Percentiles rank a stretch among this genome's conserved stretches.
These are phyloP conservation scores for Cherax destructor DNA, from an alignment of 1,140 invertebrate genomes.

Conservation along the genomic window DNA sequence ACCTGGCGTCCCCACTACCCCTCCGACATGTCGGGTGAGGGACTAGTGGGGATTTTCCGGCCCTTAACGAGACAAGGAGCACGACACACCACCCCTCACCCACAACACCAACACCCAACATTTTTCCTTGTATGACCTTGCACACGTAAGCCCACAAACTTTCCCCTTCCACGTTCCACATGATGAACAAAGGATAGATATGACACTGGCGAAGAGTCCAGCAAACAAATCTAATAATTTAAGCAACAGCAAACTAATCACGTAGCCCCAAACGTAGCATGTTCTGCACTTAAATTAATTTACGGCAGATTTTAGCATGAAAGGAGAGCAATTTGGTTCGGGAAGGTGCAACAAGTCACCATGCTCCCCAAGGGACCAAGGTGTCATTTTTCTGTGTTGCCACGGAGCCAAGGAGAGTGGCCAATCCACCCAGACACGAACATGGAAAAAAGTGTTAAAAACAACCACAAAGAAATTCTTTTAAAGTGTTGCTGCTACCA, in stretches of 20 bases:
- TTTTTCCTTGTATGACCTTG: not conserved
- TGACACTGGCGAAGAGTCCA: not conserved
- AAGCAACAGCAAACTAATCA: too few species aligned
- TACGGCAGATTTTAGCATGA: not conserved
- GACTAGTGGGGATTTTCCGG: conserved; percentile 54
- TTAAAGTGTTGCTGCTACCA: too few species aligned
- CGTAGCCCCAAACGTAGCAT: not conserved
- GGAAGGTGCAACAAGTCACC: not conserved
- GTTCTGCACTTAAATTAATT: not conserved
- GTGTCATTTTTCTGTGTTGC: not conserved
- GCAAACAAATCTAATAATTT: not conserved
- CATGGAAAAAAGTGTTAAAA: too few species aligned
- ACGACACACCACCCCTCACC: conserved; percentile 21
- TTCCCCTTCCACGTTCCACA: too few species aligned
- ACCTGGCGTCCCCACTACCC: not conserved
- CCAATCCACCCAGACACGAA: too few species aligned
- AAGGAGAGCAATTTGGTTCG: not conserved
- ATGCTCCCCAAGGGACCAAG: not conserved
- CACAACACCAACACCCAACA: not conserved
- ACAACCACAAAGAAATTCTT: too few species aligned
- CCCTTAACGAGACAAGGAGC: conserved; percentile 54
- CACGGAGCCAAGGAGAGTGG: too few species aligned
- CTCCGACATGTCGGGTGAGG: conserved; percentile 28
- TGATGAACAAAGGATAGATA: not conserved
- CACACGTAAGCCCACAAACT: not conserved